A percentile compares a stretch with the other conserved stretches of the same genome.
Conservation (phyloP, 2,797 vertebrate genomes). For the Urocyon cinereoargenteus region DNA sequence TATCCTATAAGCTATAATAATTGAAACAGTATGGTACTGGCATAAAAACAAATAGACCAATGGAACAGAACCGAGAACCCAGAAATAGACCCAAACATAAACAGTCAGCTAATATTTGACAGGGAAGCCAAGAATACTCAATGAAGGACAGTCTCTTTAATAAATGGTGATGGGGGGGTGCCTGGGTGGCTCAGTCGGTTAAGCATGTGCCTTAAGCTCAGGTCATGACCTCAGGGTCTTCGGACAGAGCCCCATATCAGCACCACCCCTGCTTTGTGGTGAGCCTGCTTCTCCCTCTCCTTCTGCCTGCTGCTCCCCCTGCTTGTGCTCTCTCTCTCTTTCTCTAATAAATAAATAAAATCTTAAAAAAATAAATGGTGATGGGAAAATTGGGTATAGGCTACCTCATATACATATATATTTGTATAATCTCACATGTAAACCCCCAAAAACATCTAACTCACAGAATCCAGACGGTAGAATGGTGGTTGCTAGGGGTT, state of each 20-base stretch:
- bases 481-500: neutral
- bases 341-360: too few species aligned
- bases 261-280: too few species aligned
- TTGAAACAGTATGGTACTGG: neutral
- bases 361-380: neutral
- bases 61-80: neutral
- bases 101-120: neutral
- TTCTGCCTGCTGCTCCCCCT: too few species aligned
- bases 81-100: neutral
- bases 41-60: neutral
- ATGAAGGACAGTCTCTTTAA: neutral
- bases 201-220: too few species aligned
- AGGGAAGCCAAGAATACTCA: neutral
- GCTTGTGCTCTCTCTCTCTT: too few species aligned
- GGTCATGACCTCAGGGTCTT: too few species aligned
- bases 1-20: neutral
- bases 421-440: neutral
- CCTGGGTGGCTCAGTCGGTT: too few species aligned
- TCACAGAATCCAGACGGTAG: neutral
- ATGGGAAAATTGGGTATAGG: neutral
- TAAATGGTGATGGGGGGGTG: neutral
- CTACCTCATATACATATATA: neutral
- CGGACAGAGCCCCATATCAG: too few species aligned
- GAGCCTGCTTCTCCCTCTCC: too few species aligned
- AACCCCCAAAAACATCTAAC: neutral